Evolutionary conservation across 2,888 invertebrate species (phyloP).

Genomic region (Theretra japonica): DNA sequence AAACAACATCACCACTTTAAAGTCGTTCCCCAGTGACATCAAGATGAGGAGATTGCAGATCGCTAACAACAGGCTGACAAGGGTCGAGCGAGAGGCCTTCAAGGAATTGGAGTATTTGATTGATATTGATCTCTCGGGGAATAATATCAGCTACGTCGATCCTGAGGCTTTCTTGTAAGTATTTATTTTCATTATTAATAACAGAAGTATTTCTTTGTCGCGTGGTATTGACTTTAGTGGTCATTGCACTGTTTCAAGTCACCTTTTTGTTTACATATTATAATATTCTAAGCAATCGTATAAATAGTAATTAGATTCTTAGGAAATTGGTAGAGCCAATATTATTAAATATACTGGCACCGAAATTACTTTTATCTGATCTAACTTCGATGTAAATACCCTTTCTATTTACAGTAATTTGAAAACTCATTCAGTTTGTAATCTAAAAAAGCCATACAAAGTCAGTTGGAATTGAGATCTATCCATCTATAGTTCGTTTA

Average conservation of each 20-base stretch:
- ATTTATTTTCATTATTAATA: neutral
- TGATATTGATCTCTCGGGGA: conserved; percentile 88
- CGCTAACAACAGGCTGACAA: conserved; percentile 87
- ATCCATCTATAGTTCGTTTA: neutral
- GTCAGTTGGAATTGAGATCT: neutral
- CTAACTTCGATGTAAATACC: too few species aligned
- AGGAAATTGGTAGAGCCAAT: too few species aligned
- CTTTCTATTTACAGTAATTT: neutral
- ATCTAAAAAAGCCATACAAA: neutral
- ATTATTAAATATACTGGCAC: too few species aligned
- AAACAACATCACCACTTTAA: conserved; percentile 86
- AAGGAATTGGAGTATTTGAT: conserved; percentile 87
- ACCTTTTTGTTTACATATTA: too few species aligned
- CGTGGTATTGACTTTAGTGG: neutral
- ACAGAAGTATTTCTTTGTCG: neutral
- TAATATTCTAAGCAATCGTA: too few species aligned
- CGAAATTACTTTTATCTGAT: too few species aligned
- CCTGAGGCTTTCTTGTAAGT: conserved; percentile 87
- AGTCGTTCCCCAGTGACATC: conserved; percentile 87
- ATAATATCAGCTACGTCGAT: conserved; percentile 86
- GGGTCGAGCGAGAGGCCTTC: conserved; percentile 86
- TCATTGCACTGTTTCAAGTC: neutral
- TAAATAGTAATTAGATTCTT: too few species aligned
- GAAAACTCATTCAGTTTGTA: neutral
- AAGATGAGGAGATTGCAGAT: conserved; percentile 88